A percentile compares a stretch with the other conserved stretches of the same genome.
These are phyloP conservation scores for Lophochroa leadbeateri DNA, from an alignment of 2,113 vertebrate genomes.

Conservation along the genomic window DNA sequence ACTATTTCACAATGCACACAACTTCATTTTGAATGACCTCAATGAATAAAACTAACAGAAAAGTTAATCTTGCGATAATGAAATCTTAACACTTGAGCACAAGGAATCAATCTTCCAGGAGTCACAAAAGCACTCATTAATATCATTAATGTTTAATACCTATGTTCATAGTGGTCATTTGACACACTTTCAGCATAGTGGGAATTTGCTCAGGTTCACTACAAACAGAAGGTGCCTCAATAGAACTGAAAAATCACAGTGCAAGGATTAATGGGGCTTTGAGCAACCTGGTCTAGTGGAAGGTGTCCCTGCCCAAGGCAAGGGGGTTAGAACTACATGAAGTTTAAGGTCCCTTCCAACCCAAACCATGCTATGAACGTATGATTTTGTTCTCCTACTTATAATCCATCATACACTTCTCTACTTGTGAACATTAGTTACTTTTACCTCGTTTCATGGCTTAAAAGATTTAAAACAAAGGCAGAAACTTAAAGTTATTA, in stretches of 20 bases:
- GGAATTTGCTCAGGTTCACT: not conserved
- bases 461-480: not conserved
- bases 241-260: not conserved
- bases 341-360: not conserved
- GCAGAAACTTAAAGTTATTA: not conserved
- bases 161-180: not conserved
- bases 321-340: not conserved
- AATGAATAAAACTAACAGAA: not conserved
- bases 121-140: not conserved
- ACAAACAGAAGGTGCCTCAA: not conserved
- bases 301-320: not conserved
- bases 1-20: not conserved
- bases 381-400: not conserved
- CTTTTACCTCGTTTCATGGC: not conserved
- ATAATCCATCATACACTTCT: not conserved
- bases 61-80: not conserved
- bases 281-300: not conserved
- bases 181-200: not conserved
- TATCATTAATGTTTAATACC: conserved; percentile 8
- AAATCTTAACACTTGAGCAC: not conserved
- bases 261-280: not conserved
- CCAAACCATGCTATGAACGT: not conserved
- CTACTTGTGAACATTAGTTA: not conserved
- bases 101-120: conserved; percentile 6
- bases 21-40: not conserved